phyloP scores from a whole-genome alignment of 2,888 invertebrate species.

The Hemithea aestivaria region DNA sequence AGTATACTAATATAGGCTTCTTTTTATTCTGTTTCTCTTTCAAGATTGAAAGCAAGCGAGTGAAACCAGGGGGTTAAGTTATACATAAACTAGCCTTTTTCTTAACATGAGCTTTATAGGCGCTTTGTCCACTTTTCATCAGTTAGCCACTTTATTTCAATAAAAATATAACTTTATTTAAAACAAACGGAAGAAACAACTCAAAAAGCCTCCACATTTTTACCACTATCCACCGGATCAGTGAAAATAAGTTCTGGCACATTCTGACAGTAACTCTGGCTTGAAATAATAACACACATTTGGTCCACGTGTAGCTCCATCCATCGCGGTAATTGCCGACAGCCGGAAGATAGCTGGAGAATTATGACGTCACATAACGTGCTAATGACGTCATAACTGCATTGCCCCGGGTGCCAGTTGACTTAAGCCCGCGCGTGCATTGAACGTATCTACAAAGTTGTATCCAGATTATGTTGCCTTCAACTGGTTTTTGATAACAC shows the following conservation, averaged over 20 bases:
- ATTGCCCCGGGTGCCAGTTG: constrained; percentile 56
- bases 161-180: too few species aligned
- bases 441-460: constrained; percentile 54
- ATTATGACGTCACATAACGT: constrained; percentile 73
- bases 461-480: constrained; percentile 40
- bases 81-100: too few species aligned
- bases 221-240: constrained; percentile 3
- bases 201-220: too few species aligned
- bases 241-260: constrained; percentile 22
- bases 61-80: too few species aligned
- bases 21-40: too few species aligned
- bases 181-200: too few species aligned
- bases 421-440: constrained; percentile 51
- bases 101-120: too few species aligned
- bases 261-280: constrained; percentile 31
- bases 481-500: constrained; percentile 36
- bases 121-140: too few species aligned
- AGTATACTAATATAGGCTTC: too few species aligned
- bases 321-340: constrained; percentile 70
- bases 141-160: too few species aligned
- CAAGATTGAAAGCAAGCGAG: too few species aligned
- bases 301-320: constrained; percentile 58
- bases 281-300: constrained; percentile 56
- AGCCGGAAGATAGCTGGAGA: constrained; percentile 69
- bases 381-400: constrained; percentile 76